These are phyloP conservation scores for Vicugna pacos DNA, from an alignment of 2,113 vertebrate genomes.

Conservation along the genomic window DNA sequence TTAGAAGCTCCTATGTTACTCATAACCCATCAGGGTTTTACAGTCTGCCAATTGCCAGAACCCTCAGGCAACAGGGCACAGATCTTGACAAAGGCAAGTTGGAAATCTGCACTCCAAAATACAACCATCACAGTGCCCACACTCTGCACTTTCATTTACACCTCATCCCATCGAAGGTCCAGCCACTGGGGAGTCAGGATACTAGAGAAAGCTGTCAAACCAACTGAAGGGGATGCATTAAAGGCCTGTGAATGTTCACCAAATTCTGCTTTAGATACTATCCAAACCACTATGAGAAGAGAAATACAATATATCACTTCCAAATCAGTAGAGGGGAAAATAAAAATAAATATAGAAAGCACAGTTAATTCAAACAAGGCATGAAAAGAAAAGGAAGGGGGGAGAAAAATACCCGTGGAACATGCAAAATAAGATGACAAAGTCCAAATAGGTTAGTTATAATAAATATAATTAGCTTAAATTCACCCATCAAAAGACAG, in stretches of 20 bases:
- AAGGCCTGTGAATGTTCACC: conserved; percentile 5
- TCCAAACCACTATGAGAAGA: conserved; percentile 36
- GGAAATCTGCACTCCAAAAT: conserved; percentile 3
- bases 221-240: not conserved
- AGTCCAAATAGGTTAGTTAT: not conserved
- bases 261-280: conserved; percentile 61
- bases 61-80: not conserved
- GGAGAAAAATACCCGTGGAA: not conserved
- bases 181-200: not conserved
- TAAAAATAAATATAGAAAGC: conserved; percentile 26
- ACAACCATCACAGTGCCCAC: not conserved
- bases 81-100: conserved; percentile 30
- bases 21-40: not conserved
- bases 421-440: conserved; percentile 11
- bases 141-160: conserved; percentile 23
- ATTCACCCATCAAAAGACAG: conserved; percentile 27
- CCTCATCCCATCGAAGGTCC: not conserved
- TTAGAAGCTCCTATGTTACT: conserved; percentile 30
- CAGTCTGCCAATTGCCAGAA: conserved; percentile 5
- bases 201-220: conserved; percentile 35
- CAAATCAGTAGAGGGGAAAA: not conserved
- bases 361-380: not conserved
- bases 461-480: conserved; percentile 55
- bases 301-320: conserved; percentile 45
- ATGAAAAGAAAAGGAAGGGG: not conserved